Conservation (phyloP, 2,888 invertebrate genomes). For the Desoria tigrina region DNA sequence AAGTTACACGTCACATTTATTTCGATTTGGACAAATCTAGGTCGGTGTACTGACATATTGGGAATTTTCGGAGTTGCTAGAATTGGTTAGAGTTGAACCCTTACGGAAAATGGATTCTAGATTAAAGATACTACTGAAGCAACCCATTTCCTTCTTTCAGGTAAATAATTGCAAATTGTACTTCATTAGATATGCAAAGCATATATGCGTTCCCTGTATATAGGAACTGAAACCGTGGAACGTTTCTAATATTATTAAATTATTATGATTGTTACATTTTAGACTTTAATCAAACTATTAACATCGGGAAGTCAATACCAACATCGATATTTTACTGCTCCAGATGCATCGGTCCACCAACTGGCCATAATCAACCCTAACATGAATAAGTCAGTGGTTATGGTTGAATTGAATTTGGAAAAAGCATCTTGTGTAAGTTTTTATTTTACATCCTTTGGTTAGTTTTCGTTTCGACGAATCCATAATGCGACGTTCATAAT, state of each 20-base stretch:
- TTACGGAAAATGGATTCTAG: constrained; percentile 65
- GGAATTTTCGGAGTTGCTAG: constrained; percentile 68
- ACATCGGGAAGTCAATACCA: constrained; percentile 29
- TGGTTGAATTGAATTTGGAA: constrained; percentile 48
- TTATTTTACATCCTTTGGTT: neutral
- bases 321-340: constrained; percentile 45
- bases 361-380: constrained; percentile 48
- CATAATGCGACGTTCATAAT: too few species aligned
- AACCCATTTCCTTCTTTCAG: constrained; percentile 68
- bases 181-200: neutral
- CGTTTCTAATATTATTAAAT: neutral
- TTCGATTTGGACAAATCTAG: too few species aligned
- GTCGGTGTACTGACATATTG: constrained; percentile 60
- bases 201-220: too few species aligned
- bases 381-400: constrained; percentile 39
- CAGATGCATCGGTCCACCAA: constrained; percentile 47
- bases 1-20: too few species aligned
- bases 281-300: constrained; percentile 39
- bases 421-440: constrained; percentile 26
- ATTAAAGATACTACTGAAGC: constrained; percentile 64
- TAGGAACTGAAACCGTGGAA: too few species aligned
- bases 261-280: constrained; percentile 14
- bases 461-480: neutral
- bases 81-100: constrained; percentile 63
- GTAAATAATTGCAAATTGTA: constrained; percentile 8